Percentiles rank a stretch among this genome's conserved stretches.
Evolutionary conservation across 2,113 vertebrate genomes (phyloP).

Genomic region (Hoplias malabaricus): DNA sequence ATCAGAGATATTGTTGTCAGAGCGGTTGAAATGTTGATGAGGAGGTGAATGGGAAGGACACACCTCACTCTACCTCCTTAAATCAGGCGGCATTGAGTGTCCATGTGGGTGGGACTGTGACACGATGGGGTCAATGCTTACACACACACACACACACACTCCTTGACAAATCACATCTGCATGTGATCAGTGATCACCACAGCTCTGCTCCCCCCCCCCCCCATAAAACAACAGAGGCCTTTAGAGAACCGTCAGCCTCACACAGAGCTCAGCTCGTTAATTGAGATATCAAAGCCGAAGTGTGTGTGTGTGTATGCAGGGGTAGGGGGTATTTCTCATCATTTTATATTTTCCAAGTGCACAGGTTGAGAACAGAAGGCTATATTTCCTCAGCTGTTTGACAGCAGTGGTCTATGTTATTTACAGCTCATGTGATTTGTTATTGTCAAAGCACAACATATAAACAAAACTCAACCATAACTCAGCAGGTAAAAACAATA

Average conservation of each 20-base stretch:
- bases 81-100: neutral
- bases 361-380: neutral
- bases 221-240: neutral
- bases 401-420: neutral
- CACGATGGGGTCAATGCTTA: neutral
- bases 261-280: neutral
- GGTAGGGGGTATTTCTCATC: neutral
- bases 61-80: slow-evolving; percentile 5
- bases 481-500: neutral
- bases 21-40: slow-evolving; percentile 7
- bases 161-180: neutral
- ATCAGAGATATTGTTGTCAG: neutral
- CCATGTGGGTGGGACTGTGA: neutral
- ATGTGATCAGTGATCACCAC: neutral
- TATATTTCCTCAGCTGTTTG: neutral
- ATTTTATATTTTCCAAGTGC: neutral
- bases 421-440: neutral
- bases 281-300: neutral
- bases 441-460: neutral
- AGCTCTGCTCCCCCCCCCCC: neutral
- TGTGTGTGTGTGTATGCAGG: neutral
- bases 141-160: neutral
- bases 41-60: neutral
- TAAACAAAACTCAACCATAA: neutral
- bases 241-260: neutral